Evolutionary conservation across 2,113 vertebrate species (phyloP).

Genomic region (Tinamus guttatus): DNA sequence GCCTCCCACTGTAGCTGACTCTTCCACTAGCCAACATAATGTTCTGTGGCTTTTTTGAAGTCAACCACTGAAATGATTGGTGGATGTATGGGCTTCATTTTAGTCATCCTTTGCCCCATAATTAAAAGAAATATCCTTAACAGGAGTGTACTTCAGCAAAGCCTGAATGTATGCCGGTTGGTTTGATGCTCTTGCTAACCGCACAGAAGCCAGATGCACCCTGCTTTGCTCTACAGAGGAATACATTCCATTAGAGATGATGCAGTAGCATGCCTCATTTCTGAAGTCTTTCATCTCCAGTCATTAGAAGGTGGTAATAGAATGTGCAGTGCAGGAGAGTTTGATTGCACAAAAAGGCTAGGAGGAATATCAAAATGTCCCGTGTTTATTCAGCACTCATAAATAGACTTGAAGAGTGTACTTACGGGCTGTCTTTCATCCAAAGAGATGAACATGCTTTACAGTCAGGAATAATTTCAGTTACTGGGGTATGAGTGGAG

Average conservation of each 20-base stretch:
- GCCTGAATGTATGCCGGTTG: neutral
- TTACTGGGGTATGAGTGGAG: neutral
- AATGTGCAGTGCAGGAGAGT: neutral
- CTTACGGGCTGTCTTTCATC: neutral
- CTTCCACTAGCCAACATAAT: slow-evolving; percentile 13
- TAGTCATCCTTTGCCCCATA: neutral
- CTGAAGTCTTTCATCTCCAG: slow-evolving; percentile 10
- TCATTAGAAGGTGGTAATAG: slow-evolving; percentile 29
- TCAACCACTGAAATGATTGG: slow-evolving; percentile 11
- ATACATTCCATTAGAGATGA: neutral
- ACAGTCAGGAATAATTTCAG: neutral
- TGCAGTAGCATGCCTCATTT: neutral
- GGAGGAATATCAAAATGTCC: neutral
- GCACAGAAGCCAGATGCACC: neutral
- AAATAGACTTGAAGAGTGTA: slow-evolving; percentile 18
- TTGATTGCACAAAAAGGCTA: slow-evolving; percentile 15
- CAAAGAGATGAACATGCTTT: neutral
- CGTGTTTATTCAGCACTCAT: neutral
- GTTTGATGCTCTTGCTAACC: neutral
- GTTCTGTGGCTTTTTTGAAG: neutral
- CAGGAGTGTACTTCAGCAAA: neutral
- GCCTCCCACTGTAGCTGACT: slow-evolving; percentile 16
- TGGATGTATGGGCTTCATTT: neutral
- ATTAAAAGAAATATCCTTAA: slow-evolving; percentile 40
- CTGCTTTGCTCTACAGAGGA: neutral